These are phyloP conservation scores for Erpornis zantholeuca DNA, from an alignment of 2,113 vertebrate genomes.

Conservation along the genomic window DNA sequence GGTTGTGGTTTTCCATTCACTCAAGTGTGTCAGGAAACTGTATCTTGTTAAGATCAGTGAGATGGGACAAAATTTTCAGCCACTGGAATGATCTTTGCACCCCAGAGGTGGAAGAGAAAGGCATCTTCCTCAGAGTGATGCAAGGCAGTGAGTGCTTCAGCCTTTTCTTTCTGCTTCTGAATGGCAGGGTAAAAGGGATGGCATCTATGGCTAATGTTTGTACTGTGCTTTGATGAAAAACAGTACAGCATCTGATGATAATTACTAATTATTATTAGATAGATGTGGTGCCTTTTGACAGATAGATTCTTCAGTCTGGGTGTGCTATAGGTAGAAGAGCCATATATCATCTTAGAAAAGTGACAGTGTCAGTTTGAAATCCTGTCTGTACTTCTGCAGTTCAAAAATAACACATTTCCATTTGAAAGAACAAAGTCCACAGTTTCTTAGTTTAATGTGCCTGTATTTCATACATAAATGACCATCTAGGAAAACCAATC, in stretches of 20 bases:
- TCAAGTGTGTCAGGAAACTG: background rate
- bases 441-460: constrained; percentile 14
- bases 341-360: background rate
- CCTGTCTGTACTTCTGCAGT: background rate
- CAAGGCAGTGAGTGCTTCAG: background rate
- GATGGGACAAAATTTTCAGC: background rate
- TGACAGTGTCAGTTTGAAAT: constrained; percentile 1
- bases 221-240: background rate
- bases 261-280: background rate
- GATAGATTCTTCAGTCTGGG: background rate
- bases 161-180: background rate
- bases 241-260: background rate
- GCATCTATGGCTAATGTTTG: background rate
- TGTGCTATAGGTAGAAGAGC: background rate
- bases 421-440: constrained; percentile 25
- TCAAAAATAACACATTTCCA: constrained; percentile 24
- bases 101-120: background rate
- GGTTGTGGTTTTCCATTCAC: background rate
- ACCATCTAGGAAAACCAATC: constrained; percentile 18
- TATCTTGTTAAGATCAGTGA: background rate
- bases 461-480: constrained; percentile 43
- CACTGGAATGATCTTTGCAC: background rate
- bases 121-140: background rate
- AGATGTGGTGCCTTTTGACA: background rate
- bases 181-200: background rate